Evolutionary conservation across 2,113 vertebrate genomes (phyloP).

Genomic region (Elaphurus davidianus): DNA sequence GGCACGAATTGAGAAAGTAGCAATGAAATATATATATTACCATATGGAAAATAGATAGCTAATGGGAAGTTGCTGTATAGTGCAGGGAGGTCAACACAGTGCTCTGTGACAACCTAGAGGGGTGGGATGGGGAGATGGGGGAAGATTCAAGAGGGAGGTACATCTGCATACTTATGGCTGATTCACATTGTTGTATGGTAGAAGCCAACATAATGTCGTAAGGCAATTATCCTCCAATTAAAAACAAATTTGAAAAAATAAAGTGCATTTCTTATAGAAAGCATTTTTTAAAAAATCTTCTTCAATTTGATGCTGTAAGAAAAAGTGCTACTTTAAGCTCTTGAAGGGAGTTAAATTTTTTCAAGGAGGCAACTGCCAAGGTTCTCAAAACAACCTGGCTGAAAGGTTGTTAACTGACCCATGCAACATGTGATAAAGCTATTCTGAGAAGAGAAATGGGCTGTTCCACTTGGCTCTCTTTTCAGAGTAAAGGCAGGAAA

Average conservation of each 20-base stretch:
- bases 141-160: neutral
- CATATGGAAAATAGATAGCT: neutral
- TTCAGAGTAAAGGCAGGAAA: neutral
- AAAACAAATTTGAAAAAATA: neutral
- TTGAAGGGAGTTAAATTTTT: neutral
- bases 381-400: neutral
- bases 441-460: neutral
- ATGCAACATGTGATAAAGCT: neutral
- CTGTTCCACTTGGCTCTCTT: neutral
- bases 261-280: neutral
- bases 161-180: neutral
- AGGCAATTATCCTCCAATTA: neutral
- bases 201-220: neutral
- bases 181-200: neutral
- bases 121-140: neutral
- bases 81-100: neutral
- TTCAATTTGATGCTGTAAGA: neutral
- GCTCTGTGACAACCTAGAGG: neutral
- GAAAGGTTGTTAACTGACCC: neutral
- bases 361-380: neutral
- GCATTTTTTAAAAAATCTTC: neutral
- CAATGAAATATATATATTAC: neutral
- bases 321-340: neutral
- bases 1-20: neutral
- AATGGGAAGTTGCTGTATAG: neutral